Evolutionary conservation across 2,113 vertebrate genomes (phyloP).

Genomic region (Vulpes lagopus): DNA sequence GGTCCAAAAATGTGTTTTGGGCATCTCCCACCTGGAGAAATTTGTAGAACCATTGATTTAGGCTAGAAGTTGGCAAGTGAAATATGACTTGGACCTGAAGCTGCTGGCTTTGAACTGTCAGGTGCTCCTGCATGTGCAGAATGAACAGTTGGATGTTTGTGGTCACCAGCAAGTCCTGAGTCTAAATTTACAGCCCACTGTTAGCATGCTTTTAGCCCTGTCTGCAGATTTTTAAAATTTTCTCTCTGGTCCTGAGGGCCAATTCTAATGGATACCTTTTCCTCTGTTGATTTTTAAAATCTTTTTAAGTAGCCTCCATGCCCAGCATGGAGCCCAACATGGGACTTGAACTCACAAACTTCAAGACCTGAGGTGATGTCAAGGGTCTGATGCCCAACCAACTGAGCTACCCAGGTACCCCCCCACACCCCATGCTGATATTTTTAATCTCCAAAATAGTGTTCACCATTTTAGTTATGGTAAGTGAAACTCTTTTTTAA

Average conservation of each 20-base stretch:
- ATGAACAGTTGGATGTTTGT: no score
- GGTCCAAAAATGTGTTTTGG: not conserved
- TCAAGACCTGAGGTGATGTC: not conserved
- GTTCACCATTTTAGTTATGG: not conserved
- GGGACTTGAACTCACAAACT: not conserved
- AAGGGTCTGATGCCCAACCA: not conserved
- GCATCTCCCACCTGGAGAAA: not conserved
- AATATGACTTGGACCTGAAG: not conserved
- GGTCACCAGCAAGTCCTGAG: not conserved
- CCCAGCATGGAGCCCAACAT: not conserved
- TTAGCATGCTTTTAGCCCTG: not conserved
- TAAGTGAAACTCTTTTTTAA: not conserved
- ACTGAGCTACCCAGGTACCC: not conserved
- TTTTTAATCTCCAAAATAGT: slow-evolving; percentile 7
- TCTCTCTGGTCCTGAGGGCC: not conserved
- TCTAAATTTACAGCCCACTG: not conserved
- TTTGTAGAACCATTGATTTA: not conserved
- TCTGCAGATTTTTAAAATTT: not conserved
- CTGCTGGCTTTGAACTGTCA: not conserved
- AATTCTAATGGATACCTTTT: not conserved
- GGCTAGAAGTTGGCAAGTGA: not conserved
- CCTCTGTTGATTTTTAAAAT: not conserved
- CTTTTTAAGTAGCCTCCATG: not conserved
- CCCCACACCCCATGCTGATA: not conserved
- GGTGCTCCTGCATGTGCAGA: rapidly evolving